phyloP scores from a whole-genome alignment of 1,140 invertebrate species.

The Heterodera carotae region DNA sequence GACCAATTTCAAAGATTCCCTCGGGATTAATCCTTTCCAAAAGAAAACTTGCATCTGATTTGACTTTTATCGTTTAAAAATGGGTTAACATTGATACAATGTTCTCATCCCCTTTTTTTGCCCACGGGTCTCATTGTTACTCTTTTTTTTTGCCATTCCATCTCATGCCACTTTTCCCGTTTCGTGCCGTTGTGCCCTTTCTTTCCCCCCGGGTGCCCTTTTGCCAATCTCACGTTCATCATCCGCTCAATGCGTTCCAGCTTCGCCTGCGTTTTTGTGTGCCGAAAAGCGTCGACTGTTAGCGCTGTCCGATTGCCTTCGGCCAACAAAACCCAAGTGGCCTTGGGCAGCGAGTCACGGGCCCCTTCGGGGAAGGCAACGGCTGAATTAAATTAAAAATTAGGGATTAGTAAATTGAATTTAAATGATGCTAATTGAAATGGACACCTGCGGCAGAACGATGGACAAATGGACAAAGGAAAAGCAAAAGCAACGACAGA shows the following conservation, averaged over 20 bases:
- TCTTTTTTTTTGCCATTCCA: background rate
- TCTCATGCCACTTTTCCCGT: background rate
- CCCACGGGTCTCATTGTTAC: too few relatives aligned
- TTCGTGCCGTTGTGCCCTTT: background rate
- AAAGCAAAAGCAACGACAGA: background rate
- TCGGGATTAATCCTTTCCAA: too few relatives aligned
- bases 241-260: slow-evolving; percentile 26
- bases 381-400: background rate
- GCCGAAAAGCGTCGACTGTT: background rate
- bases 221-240: slow-evolving; percentile 10
- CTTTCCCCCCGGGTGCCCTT: too few relatives aligned
- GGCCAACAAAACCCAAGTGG: slow-evolving; percentile 5
- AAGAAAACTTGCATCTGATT: too few relatives aligned
- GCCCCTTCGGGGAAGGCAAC: background rate
- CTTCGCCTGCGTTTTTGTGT: slow-evolving; percentile 9
- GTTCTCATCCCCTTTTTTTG: too few relatives aligned
- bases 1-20: slow-evolving; percentile 1
- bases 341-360: background rate
- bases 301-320: background rate
- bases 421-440: background rate
- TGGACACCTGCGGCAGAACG: background rate
- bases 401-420: too few relatives aligned
- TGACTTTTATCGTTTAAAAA: too few relatives aligned
- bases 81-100: too few relatives aligned
- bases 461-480: background rate